Percentiles rank a stretch among this genome's conserved stretches.
Conservation (phyloP, 2,113 vertebrate species). For the Collichthys lucidus region DNA sequence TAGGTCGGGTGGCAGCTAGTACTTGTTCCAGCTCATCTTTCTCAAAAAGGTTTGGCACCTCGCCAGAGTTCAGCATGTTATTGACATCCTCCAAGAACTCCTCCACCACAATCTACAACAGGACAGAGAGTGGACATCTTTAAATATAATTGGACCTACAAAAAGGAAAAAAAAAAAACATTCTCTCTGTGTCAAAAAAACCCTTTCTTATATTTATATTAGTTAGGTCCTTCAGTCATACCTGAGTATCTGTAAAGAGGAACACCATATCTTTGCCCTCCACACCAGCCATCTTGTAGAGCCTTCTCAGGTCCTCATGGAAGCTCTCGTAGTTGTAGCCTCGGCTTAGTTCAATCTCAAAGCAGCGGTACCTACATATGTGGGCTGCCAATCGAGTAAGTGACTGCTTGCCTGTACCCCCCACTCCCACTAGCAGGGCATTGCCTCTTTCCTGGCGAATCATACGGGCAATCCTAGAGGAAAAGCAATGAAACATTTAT, state of each 20-base stretch:
- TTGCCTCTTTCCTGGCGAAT: slow-evolving; percentile 92
- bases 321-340: slow-evolving; percentile 90
- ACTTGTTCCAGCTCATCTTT: slow-evolving; percentile 89
- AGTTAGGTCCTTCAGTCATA: slow-evolving; percentile 42
- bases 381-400: slow-evolving; percentile 89
- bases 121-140: background rate
- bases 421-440: slow-evolving; percentile 89
- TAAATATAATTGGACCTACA: background rate
- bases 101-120: slow-evolving; percentile 84
- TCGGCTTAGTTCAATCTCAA: slow-evolving; percentile 90
- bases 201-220: background rate
- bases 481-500: background rate
- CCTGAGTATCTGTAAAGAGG: slow-evolving; percentile 93
- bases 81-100: slow-evolving; percentile 89
- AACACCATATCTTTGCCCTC: slow-evolving; percentile 90
- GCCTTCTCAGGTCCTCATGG: slow-evolving; percentile 89
- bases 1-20: slow-evolving; percentile 84
- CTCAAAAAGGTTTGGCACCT: slow-evolving; percentile 90
- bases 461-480: slow-evolving; percentile 88
- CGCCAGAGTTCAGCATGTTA: slow-evolving; percentile 89
- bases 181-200: background rate
- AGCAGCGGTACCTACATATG: slow-evolving; percentile 88
- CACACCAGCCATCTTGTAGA: slow-evolving; percentile 89
- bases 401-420: slow-evolving; percentile 91
- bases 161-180: background rate